Conservation (phyloP, 1,140 invertebrate species). For the Bactericera cockerelli region DNA sequence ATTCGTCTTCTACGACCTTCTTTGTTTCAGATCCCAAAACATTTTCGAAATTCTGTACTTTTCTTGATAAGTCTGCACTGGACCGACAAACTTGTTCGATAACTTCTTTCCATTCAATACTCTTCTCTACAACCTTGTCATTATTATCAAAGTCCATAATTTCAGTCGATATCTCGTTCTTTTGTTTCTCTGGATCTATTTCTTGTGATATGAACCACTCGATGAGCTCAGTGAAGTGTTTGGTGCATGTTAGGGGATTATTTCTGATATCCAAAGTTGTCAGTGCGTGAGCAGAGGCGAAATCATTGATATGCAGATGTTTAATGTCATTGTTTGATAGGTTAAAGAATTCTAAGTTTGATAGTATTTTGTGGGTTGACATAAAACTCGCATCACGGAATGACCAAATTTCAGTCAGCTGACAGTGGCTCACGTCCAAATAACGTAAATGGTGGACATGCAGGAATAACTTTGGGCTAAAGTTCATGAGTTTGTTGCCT, state of each 20-base stretch:
- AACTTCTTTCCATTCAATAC: constrained; percentile 15
- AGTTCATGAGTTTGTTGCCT: constrained; percentile 44
- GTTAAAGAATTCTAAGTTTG: constrained; percentile 22
- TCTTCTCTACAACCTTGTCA: constrained; percentile 12
- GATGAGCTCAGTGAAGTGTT: constrained; percentile 29
- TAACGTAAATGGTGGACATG: constrained; percentile 34
- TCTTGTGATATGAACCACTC: constrained; percentile 30
- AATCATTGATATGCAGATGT: constrained; percentile 16
- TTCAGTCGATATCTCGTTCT: constrained; percentile 16
- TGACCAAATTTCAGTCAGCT: constrained; percentile 44
- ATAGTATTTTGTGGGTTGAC: constrained; percentile 36
- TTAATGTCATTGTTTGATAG: constrained; percentile 22
- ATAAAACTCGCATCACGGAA: constrained; percentile 32
- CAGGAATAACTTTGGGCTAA: constrained; percentile 48
- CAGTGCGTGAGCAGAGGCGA: constrained; percentile 16
- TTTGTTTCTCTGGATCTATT: constrained; percentile 27
- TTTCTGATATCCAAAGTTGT: constrained; percentile 29
- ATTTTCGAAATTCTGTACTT: not conserved
- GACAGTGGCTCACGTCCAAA: constrained; percentile 47
- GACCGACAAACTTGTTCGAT: constrained; percentile 6
- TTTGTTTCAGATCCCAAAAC: constrained; percentile 7
- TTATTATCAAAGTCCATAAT: not conserved
- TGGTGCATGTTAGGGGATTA: constrained; percentile 31
- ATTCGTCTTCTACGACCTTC: constrained; percentile 8
- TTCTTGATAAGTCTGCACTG: not conserved